Conservation (phyloP, 2,797 vertebrate species). For the Aotus griseimembra region DNA sequence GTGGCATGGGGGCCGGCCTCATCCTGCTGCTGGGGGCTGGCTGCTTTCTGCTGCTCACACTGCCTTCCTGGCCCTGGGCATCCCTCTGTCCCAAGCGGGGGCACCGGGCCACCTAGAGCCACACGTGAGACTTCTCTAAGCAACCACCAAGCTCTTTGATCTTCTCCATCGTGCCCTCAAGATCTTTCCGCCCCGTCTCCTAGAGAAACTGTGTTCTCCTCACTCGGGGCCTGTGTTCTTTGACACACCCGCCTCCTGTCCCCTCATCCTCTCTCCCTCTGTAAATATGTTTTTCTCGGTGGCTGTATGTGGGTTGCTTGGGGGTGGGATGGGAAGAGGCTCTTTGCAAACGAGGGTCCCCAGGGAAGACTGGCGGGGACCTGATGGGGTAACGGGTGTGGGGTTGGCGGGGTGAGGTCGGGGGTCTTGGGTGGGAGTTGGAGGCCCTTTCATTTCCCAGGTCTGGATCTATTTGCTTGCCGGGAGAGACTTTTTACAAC, state of each 20-base stretch:
- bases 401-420: neutral
- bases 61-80: constrained; percentile 84
- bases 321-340: neutral
- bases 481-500: neutral
- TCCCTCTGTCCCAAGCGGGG: constrained; percentile 50
- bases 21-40: constrained; percentile 89
- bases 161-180: neutral
- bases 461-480: neutral
- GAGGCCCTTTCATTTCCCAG: neutral
- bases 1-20: constrained; percentile 88
- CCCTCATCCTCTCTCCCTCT: neutral
- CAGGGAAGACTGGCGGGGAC: neutral
- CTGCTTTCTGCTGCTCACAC: constrained; percentile 89
- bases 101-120: constrained; percentile 35
- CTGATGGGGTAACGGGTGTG: neutral
- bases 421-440: neutral
- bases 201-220: neutral
- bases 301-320: neutral
- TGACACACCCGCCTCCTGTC: constrained; percentile 70
- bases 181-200: neutral
- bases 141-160: neutral
- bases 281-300: neutral
- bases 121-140: rapidly evolving
- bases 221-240: neutral
- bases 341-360: constrained; percentile 3